Conservation (phyloP, 2,888 invertebrate species). For the Abscondita cerata region DNA sequence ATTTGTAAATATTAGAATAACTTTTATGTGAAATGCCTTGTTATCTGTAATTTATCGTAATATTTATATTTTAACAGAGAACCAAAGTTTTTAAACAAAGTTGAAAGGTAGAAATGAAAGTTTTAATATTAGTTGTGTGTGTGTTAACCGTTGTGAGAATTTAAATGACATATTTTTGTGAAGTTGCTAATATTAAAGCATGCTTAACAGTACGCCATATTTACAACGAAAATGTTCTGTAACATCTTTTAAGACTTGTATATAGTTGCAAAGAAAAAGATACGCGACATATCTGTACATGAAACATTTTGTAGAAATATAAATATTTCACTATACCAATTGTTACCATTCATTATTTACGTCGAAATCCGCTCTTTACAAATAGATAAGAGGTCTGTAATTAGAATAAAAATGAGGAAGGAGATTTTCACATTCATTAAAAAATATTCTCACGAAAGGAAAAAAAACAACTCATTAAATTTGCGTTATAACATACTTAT, state of each 20-base stretch:
- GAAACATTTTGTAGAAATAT: conserved; percentile 43
- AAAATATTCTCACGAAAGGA: conserved; percentile 38
- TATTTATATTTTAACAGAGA: background rate
- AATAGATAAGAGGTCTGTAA: conserved; percentile 13
- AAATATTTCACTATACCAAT: conserved; percentile 32
- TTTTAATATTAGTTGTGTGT: conserved; percentile 29
- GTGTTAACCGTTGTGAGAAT: background rate
- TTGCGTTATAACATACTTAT: conserved; percentile 37
- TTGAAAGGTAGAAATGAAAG: conserved; percentile 24
- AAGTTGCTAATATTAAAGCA: background rate
- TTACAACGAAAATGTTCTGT: conserved; percentile 26
- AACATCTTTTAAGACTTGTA: conserved; percentile 33
- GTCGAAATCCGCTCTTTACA: background rate
- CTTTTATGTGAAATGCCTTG: too few species aligned
- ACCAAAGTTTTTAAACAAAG: background rate
- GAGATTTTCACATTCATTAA: conserved; percentile 37
- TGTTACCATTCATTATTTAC: background rate
- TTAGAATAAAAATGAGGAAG: conserved; percentile 34
- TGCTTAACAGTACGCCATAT: conserved; percentile 18
- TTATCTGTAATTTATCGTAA: background rate
- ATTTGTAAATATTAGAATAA: too few species aligned
- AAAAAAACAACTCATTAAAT: conserved; percentile 35
- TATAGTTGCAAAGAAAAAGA: conserved; percentile 33
- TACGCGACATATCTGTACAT: conserved; percentile 43
- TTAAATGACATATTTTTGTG: background rate